Conservation (phyloP, 2,113 vertebrate species). For the Halichoeres trimaculatus region DNA sequence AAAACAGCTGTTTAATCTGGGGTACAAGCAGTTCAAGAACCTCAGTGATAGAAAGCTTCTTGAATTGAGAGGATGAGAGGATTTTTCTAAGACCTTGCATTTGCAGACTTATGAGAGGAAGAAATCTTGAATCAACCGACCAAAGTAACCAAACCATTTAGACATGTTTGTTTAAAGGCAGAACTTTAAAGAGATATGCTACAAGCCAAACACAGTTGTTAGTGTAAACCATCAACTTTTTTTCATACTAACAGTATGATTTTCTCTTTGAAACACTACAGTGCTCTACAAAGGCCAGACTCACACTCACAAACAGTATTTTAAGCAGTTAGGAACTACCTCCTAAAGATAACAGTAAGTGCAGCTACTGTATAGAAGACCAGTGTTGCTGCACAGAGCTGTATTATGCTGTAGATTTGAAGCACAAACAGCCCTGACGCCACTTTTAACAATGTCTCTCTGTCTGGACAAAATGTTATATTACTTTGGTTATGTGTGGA, state of each 20-base stretch:
- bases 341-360: constrained; percentile 45
- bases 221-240: background rate
- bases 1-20: background rate
- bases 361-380: constrained; percentile 36
- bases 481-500: constrained; percentile 8
- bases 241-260: background rate
- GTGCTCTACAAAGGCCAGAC: background rate
- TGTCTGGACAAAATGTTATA: constrained; percentile 22
- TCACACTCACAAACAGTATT: background rate
- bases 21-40: background rate
- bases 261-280: too few relatives aligned
- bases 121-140: too few relatives aligned
- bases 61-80: too few relatives aligned
- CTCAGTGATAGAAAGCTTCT: too few relatives aligned
- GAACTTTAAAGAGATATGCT: too few relatives aligned
- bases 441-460: constrained; percentile 25
- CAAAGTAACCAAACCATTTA: too few relatives aligned
- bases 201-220: too few relatives aligned
- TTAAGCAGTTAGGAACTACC: background rate
- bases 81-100: too few relatives aligned
- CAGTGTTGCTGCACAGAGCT: constrained; percentile 39
- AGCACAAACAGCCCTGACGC: constrained; percentile 38
- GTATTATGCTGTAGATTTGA: constrained; percentile 15
- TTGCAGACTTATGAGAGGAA: too few relatives aligned
- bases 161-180: too few relatives aligned